Evolutionary conservation across 2,888 invertebrate species (phyloP).

Genomic region (Brassicogethes aeneus): DNA sequence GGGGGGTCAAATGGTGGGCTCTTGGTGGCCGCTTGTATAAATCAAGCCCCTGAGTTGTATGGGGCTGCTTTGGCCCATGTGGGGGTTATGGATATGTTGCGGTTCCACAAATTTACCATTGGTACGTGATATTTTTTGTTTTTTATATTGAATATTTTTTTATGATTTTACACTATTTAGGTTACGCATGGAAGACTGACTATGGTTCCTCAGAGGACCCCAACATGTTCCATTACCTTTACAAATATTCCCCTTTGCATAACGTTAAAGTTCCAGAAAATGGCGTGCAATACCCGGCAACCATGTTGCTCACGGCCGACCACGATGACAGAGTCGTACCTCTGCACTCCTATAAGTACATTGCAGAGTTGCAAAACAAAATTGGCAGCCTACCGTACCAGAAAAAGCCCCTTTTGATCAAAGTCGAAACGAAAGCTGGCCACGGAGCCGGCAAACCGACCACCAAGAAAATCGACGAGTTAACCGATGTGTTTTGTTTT

Average conservation of each 20-base stretch:
- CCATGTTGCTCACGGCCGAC: slow-evolving; percentile 1
- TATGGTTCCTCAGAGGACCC: slow-evolving; percentile 79
- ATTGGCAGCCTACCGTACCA: slow-evolving; percentile 25
- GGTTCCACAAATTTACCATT: slow-evolving; percentile 92
- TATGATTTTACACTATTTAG: neutral
- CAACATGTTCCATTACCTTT: slow-evolving; percentile 69
- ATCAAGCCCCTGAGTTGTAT: slow-evolving; percentile 85
- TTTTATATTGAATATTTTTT: neutral
- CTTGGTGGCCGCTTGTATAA: slow-evolving; percentile 77
- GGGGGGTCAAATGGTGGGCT: slow-evolving; percentile 95
- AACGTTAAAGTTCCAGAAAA: slow-evolving; percentile 61
- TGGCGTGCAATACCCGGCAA: slow-evolving; percentile 66
- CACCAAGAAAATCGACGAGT: neutral
- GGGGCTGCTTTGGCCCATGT: slow-evolving; percentile 84
- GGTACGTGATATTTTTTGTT: slow-evolving; percentile 40
- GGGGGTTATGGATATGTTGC: slow-evolving; percentile 91
- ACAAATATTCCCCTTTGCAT: slow-evolving; percentile 82
- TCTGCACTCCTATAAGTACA: slow-evolving; percentile 83
- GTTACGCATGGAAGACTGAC: slow-evolving; percentile 81
- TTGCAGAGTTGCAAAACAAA: slow-evolving; percentile 72
- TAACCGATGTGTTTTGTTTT: slow-evolving; percentile 1
- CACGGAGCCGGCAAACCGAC: slow-evolving; percentile 1
- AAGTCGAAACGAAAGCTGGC: neutral
- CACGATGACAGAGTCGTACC: slow-evolving; percentile 50
- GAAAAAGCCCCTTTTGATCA: neutral